Evolutionary conservation across 2,888 invertebrate genomes (phyloP).

Genomic region (Empis livida): DNA sequence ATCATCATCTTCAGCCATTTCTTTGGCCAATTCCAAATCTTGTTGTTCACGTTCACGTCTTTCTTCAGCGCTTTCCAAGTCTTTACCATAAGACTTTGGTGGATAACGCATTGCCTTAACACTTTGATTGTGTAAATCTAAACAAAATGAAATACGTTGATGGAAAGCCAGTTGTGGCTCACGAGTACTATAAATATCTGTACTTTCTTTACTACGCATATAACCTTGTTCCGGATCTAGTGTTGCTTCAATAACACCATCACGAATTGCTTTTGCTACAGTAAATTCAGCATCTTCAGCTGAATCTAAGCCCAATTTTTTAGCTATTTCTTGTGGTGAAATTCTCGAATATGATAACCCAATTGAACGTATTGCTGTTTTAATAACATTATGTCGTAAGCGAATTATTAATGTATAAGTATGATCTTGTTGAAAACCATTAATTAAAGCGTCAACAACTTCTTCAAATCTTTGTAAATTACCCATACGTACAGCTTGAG

Average conservation of each 20-base stretch:
- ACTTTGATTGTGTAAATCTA: constrained; percentile 96
- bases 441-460: constrained; percentile 79
- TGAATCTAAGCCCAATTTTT: constrained; percentile 85
- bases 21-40: constrained; percentile 97
- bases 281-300: constrained; percentile 98
- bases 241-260: constrained; percentile 96
- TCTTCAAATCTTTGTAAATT: constrained; percentile 89
- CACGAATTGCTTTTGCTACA: constrained; percentile 94
- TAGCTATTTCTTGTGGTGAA: constrained; percentile 87
- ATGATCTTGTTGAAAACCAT: constrained; percentile 85
- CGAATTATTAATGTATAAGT: constrained; percentile 93
- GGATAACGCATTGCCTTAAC: constrained; percentile 99
- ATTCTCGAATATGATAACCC: constrained; percentile 93
- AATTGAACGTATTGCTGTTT: constrained; percentile 93
- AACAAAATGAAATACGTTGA: constrained; percentile 91
- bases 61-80: constrained; percentile 94
- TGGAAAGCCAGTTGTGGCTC: constrained; percentile 95
- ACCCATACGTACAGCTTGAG: constrained; percentile 92
- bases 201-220: constrained; percentile 95
- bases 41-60: constrained; percentile 93
- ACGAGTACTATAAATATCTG: constrained; percentile 91
- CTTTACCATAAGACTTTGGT: constrained; percentile 96
- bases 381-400: constrained; percentile 95
- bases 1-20: constrained; percentile 99
- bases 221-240: constrained; percentile 91